Base-by-base conservation (phyloP, 2,888 invertebrate genomes). In the Xestia rhomboidea region DNA sequence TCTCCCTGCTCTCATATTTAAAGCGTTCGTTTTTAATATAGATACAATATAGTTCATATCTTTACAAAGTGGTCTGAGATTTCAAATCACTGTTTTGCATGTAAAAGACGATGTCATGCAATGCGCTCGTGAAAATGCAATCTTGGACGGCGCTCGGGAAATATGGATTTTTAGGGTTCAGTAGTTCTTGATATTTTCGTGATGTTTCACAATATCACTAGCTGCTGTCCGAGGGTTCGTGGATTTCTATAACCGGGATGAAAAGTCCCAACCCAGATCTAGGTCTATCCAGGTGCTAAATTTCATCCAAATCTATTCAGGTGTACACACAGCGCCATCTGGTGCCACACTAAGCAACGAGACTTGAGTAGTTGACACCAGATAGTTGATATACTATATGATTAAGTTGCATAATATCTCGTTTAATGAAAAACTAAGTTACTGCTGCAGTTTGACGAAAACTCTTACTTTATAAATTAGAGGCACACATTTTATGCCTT, bases 101-200 rank as follows among this genome's bases (percentile, higher is more conserved):
- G 86, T 79, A 38, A 74, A 84, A 77, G 64, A 54, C 54, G 51
- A 41, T 63, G 82, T 75, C 90, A 87, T 86, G 86, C 89, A 77
- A 87, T 81, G 63, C 27, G 81, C 77, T 90, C 88, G 75, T 89
- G 84, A 87, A 89, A 81, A 83, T 85, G 80, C 83, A 88, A 88
- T 85, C 77, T 81, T 73, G 21, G 66, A 75, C 63, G 64, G 49
- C 15, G 49, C 63, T 30, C 49, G 60, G 66, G 67, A 79, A 73
- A 70, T 76, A 73, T 68, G 13, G 13, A 66, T 54, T 18, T 75
- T 63, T 63, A 49, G 74, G 75, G 70, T 75, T 67, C 74, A 54
- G 57, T 60, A 27, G 24, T 63, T 7, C 7, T 38, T n/a, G n/a
- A 63, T 63, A n/a, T n/a, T n/a, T 64, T 18, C 15, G 24, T n/a